Base-by-base conservation (phyloP, 2,888 invertebrate genomes). In the Salpingus planirostris region DNA sequence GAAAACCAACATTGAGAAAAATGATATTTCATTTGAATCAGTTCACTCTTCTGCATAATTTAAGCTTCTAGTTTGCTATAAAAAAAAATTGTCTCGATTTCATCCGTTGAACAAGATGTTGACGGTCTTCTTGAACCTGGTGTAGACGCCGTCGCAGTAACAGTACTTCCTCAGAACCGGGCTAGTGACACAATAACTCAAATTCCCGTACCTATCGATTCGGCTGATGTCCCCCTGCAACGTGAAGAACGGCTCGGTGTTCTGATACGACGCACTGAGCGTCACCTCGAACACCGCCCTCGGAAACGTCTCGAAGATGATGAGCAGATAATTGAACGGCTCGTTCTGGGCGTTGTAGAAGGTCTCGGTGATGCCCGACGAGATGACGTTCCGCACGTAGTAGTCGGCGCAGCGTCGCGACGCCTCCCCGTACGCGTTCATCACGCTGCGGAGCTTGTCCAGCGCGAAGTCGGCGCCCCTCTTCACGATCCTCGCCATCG, bases 221-320 rank as follows among this genome's bases (percentile, higher is more conserved):
- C 76, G 64, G 52, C 76, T 80, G 3, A 80, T 66, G 10, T 71
- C 66, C 2, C 76, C 78, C 4, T 75, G 61, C 2, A 78, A 48
- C 38, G 63, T 52, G 35, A 72, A 66, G 11, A 39, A 28, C 13
- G 35, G 36, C 7, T 21, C 25, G 14, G 21, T 18, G 13, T 28
- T 33, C 23, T 36, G 43, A 22, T 29, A 26, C 3, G 46, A 40
- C 25, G 69, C 60, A 7, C 68, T 60, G 1, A 85, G 70, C 0
- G 80, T 82, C 1, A 77, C 76, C 61, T 86, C 84, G 49, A 79
- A 84, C 12, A 73, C 64, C 1, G 71, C 74, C 36, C 72, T 79
- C 1, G 85, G 85, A 3, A 62, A 61, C 12, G 80, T 74, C 28
- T 74, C 69, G 37, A 86, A 70, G 33, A 78, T 70, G 8, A 82